Evolutionary conservation across 1,140 invertebrate species (phyloP).

Genomic region (Lerema accius): DNA sequence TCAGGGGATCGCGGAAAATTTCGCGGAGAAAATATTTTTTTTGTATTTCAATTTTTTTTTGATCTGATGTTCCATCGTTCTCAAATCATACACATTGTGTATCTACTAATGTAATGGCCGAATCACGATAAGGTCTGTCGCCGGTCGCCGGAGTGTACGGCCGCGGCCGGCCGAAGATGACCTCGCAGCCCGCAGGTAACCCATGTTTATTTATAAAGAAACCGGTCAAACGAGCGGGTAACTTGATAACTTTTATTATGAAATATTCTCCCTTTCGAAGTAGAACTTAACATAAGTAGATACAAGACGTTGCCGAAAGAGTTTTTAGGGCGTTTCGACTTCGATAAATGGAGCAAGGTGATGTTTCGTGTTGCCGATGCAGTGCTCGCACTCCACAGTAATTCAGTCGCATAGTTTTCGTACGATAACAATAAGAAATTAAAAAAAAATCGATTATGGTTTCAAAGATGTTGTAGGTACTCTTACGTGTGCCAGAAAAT

Average conservation of each 20-base stretch:
- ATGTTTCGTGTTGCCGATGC: constrained; percentile 36
- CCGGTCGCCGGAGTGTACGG: constrained; percentile 6
- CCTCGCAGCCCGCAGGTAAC: constrained; percentile 14
- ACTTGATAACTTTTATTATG: constrained; percentile 30
- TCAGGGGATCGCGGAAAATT: neutral
- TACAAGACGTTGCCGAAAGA: constrained; percentile 25
- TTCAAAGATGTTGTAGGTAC: no score
- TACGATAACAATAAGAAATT: no score
- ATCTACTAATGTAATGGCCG: neutral
- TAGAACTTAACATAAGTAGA: constrained; percentile 37
- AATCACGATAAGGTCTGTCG: constrained; percentile 1
- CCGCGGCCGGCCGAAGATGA: constrained; percentile 10
- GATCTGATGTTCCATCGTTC: no score
- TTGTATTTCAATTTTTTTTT: no score
- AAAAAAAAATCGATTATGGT: no score
- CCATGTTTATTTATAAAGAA: constrained; percentile 32
- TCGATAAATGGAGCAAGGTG: constrained; percentile 40
- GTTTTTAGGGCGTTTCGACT: constrained; percentile 34
- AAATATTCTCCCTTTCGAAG: constrained; percentile 33
- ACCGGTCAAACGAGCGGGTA: constrained; percentile 25
- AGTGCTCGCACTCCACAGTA: constrained; percentile 28
- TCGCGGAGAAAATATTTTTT: neutral
- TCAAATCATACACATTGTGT: no score
- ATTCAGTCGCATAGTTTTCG: constrained; percentile 12
- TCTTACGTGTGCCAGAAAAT: constrained; percentile 3